Conservation (phyloP, 2,888 invertebrate species). For the Acholoe squamosa region DNA sequence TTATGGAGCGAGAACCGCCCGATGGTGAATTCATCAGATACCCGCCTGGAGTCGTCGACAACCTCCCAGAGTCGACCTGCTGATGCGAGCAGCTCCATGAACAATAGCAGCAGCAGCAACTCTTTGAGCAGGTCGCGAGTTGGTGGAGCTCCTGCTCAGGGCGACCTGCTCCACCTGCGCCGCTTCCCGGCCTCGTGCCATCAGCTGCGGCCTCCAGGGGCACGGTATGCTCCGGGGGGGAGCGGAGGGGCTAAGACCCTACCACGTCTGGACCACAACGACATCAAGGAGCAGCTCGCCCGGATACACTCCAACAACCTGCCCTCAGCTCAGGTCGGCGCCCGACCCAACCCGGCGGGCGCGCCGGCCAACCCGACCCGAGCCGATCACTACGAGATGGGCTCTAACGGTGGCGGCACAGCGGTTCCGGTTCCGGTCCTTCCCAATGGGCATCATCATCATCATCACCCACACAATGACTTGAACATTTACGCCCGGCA, state of each 20-base stretch:
- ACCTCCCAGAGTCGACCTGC: slow-evolving; percentile 26
- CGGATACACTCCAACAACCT: background rate
- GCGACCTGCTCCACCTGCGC: slow-evolving; percentile 40
- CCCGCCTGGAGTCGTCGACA: slow-evolving; percentile 23
- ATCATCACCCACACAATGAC: background rate
- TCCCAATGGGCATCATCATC: background rate
- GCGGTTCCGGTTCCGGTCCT: background rate
- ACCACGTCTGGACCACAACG: slow-evolving; percentile 48
- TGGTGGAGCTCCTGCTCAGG: background rate
- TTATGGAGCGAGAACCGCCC: slow-evolving; percentile 60
- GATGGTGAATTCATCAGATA: slow-evolving; percentile 47
- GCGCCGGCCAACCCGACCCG: background rate
- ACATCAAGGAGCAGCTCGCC: slow-evolving; percentile 44
- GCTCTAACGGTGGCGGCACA: background rate
- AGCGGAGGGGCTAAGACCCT: background rate
- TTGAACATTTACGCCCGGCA: background rate
- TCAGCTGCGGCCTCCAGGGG: slow-evolving; percentile 50
- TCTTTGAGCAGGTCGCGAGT: no score
- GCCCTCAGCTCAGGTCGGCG: slow-evolving; percentile 21
- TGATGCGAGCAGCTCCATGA: slow-evolving; percentile 21
- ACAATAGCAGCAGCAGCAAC: background rate
- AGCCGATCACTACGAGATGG: background rate
- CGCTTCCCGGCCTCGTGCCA: slow-evolving; percentile 49
- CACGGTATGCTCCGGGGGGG: no score
- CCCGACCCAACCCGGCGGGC: slow-evolving; percentile 39